A percentile compares a stretch with the other conserved stretches of the same genome.
Conservation (phyloP, 1,140 invertebrate genomes). For the Lordiphosa stackelbergi region DNA sequence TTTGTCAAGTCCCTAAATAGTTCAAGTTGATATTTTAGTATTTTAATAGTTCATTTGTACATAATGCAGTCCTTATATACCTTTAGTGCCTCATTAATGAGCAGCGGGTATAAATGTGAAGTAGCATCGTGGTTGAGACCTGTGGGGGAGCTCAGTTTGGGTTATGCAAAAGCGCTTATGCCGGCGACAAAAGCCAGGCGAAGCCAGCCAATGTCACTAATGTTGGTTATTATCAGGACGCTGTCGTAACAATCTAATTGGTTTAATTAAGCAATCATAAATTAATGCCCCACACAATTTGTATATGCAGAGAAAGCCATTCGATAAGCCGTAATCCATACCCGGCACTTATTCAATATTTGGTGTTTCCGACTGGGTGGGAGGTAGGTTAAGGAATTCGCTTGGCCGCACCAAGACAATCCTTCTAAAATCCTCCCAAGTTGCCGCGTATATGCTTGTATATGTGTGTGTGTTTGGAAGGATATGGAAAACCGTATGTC, state of each 20-base stretch:
- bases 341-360: conserved; percentile 40
- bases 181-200: conserved; percentile 46
- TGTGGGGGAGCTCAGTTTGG: conserved; percentile 31
- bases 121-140: not conserved
- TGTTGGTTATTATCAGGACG: conserved; percentile 27
- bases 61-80: not conserved
- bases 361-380: not conserved
- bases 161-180: conserved; percentile 70
- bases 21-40: too few species aligned
- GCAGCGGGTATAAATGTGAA: not conserved
- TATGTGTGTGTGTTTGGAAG: not conserved
- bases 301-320: conserved; percentile 36
- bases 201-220: conserved; percentile 40
- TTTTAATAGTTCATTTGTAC: too few species aligned
- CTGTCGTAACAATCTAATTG: conserved; percentile 51
- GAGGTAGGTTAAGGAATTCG: conserved; percentile 6
- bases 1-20: too few species aligned
- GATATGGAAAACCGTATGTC: too few species aligned
- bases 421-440: conserved; percentile 5
- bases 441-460: too few species aligned
- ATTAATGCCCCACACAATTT: conserved; percentile 53
- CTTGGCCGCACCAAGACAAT: conserved; percentile 1
- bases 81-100: conserved; percentile 9
- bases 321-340: conserved; percentile 44
- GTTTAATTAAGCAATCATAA: conserved; percentile 70